A percentile compares a stretch with the other conserved stretches of the same genome.
Conservation (phyloP, 2,888 invertebrate genomes). For the Trypoxylon attenuatum region DNA sequence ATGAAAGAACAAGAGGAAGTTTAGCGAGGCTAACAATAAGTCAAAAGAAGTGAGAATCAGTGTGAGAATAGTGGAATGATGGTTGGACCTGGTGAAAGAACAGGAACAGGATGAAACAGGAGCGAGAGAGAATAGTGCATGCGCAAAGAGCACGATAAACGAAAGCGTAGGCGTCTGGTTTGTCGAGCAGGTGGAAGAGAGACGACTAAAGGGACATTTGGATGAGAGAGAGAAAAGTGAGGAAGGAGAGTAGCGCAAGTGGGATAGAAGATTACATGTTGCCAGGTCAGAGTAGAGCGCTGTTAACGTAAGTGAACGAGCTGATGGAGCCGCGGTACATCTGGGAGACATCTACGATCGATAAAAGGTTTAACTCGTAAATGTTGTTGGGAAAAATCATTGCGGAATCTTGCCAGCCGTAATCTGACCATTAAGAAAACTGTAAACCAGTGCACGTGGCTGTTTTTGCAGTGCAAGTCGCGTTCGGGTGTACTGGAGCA, state of each 20-base stretch:
- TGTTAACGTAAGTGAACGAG: conserved; percentile 32
- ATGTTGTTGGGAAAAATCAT: conserved; percentile 20
- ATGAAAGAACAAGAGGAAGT: no score
- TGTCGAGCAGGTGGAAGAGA: no score
- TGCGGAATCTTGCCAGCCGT: background rate
- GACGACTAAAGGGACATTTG: background rate
- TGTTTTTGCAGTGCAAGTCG: background rate
- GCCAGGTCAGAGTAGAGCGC: conserved; percentile 33
- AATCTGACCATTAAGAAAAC: background rate
- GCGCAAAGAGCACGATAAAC: no score
- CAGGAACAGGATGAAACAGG: no score
- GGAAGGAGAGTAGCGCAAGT: background rate
- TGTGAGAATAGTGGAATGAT: no score
- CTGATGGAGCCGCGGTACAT: conserved; percentile 43
- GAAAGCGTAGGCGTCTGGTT: no score
- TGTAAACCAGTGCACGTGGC: background rate
- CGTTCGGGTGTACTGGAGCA: conserved; percentile 34
- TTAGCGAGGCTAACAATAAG: no score
- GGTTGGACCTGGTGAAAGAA: no score
- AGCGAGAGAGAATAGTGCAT: background rate
- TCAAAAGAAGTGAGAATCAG: no score
- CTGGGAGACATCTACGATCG: conserved; percentile 64
- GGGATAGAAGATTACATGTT: conserved; percentile 15
- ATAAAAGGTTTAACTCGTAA: conserved; percentile 64
- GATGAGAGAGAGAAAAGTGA: background rate